phyloP scores from a whole-genome alignment of 53 echinoderm and acorn worm species.

The Hippasteria phrygiana region DNA sequence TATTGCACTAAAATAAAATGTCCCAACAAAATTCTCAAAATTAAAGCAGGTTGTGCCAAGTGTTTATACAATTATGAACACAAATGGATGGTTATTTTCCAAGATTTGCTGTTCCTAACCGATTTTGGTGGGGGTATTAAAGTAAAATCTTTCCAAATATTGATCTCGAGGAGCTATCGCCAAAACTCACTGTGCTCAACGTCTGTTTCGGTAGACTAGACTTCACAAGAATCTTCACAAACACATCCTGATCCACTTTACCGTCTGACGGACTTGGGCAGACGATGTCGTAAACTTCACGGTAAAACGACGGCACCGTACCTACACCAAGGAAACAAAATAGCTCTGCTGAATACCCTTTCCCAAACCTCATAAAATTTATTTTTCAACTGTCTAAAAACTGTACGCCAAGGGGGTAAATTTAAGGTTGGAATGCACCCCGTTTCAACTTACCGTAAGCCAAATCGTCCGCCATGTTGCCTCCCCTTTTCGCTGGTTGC shows the following conservation, averaged over 20 bases:
- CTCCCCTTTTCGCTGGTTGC: slow-evolving; percentile 60
- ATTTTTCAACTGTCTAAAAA: neutral
- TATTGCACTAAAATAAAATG: too few relatives aligned
- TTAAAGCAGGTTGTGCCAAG: too few relatives aligned
- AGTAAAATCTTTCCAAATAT: too few relatives aligned
- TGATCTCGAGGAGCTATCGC: too few relatives aligned
- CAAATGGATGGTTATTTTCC: too few relatives aligned
- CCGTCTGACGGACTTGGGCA: slow-evolving; percentile 81
- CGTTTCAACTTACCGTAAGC: slow-evolving; percentile 45
- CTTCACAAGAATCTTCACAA: slow-evolving; percentile 94
- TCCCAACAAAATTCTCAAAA: too few relatives aligned
- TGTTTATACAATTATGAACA: too few relatives aligned
- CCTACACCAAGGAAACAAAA: slow-evolving; percentile 69
- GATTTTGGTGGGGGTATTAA: too few relatives aligned
- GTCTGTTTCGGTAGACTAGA: slow-evolving; percentile 94
- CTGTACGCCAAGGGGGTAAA: neutral
- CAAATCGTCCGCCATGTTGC: slow-evolving; percentile 71
- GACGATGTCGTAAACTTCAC: slow-evolving; percentile 98
- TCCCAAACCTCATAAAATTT: neutral
- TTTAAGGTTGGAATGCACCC: neutral
- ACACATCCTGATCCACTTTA: slow-evolving; percentile 92
- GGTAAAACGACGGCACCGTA: slow-evolving; percentile 88
- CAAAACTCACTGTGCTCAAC: slow-evolving; percentile 89
- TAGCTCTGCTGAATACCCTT: neutral
- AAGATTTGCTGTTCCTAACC: too few relatives aligned